A percentile compares a stretch with the other conserved stretches of the same genome.
Evolutionary conservation across 2,113 vertebrate genomes (phyloP).

Genomic region (Neofelis nebulosa): DNA sequence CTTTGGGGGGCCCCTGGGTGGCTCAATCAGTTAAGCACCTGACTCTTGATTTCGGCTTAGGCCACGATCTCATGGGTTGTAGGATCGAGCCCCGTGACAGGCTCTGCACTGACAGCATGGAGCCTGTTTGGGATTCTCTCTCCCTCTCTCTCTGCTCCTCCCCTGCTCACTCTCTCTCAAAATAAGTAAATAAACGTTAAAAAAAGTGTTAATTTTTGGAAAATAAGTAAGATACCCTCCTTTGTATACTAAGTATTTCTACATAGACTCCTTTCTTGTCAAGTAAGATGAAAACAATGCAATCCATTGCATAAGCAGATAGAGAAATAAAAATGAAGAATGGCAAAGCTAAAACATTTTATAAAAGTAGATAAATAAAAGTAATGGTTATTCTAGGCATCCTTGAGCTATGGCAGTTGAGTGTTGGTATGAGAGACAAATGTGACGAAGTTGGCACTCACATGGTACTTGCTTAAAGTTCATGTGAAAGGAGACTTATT

Average conservation of each 20-base stretch:
- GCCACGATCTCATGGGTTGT: no score
- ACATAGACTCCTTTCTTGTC: neutral
- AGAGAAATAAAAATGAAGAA: neutral
- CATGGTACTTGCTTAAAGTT: neutral
- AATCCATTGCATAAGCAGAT: neutral
- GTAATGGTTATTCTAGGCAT: neutral
- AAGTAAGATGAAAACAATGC: conserved; percentile 12
- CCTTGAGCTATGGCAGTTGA: neutral
- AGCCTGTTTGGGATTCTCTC: no score
- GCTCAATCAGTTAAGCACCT: no score
- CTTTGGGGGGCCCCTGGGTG: no score
- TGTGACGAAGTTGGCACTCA: neutral
- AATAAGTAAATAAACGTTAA: no score
- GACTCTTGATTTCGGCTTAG: no score
- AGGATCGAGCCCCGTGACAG: no score
- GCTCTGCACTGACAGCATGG: no score
- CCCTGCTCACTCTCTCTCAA: no score
- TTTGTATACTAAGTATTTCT: neutral
- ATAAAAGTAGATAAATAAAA: neutral
- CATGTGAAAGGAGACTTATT: neutral
- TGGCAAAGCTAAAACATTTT: neutral
- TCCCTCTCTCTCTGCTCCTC: no score
- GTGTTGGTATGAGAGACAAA: neutral
- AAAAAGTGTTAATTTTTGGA: neutral
- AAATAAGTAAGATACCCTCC: neutral